Percentiles rank a stretch among this genome's conserved stretches.
These are phyloP conservation scores for Sarcoramphus papa DNA, from an alignment of 2,797 vertebrate species.

Conservation along the genomic window DNA sequence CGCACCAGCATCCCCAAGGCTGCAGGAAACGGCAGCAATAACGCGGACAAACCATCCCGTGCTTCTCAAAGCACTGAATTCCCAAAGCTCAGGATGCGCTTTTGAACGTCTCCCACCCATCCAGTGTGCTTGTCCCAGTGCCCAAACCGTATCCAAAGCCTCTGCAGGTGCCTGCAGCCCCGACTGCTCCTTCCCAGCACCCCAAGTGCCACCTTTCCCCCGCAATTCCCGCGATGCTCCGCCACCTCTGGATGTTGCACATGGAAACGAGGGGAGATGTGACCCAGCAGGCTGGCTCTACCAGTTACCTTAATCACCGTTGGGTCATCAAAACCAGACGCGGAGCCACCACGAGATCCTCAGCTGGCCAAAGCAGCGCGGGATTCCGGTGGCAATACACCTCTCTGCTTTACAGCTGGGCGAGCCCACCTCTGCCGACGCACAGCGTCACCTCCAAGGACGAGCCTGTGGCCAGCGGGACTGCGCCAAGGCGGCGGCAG, in stretches of 20 bases:
- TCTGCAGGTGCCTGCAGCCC: neutral
- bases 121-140: rapidly evolving
- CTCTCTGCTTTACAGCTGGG: rapidly evolving
- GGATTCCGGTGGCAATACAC: neutral
- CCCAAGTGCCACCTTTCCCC: neutral
- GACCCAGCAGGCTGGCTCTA: neutral
- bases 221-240: neutral
- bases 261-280: rapidly evolving
- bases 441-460: neutral
- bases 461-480: neutral
- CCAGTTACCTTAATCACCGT: neutral
- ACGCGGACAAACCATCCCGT: rapidly evolving
- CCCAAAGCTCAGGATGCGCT: neutral
- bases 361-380: rapidly evolving
- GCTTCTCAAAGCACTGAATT: neutral
- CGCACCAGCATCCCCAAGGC: neutral
- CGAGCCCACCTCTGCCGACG: rapidly evolving
- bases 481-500: neutral
- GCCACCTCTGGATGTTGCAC: rapidly evolving
- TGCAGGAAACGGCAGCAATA: neutral
- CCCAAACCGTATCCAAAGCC: neutral
- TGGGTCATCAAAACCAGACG: neutral
- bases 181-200: neutral
- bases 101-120: neutral
- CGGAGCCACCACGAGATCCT: neutral